These are phyloP conservation scores for Monochamus saltuarius DNA, from an alignment of 1,140 invertebrate species.

Conservation along the genomic window DNA sequence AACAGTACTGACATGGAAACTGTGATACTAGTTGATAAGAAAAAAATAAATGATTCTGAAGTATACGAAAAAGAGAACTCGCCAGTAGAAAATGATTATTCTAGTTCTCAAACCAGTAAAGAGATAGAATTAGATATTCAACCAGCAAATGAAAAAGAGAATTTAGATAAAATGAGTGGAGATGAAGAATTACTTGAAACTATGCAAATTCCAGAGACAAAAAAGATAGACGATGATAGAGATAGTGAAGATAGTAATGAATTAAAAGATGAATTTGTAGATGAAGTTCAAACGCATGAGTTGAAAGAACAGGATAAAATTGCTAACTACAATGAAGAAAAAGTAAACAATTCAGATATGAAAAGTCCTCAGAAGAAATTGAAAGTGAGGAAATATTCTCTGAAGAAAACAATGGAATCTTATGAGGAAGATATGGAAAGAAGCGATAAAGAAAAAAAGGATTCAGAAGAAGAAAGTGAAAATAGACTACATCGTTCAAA, in stretches of 20 bases:
- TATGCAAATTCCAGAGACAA: neutral
- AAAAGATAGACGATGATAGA: neutral
- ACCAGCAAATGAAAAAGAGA: no score
- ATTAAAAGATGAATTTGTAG: neutral
- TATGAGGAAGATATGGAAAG: slow-evolving; percentile 9
- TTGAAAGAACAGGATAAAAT: slow-evolving; percentile 1
- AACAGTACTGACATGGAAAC: no score
- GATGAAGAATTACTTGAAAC: slow-evolving; percentile 3
- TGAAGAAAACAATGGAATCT: no score
- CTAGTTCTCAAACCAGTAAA: no score
- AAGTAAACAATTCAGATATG: neutral
- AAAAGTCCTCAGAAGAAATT: slow-evolving; percentile 2
- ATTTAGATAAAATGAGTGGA: no score
- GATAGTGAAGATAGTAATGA: neutral
- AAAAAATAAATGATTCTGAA: no score
- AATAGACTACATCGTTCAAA: neutral
- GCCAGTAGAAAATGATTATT: no score
- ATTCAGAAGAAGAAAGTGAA: neutral
- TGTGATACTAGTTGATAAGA: no score
- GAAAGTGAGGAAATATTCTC: neutral
- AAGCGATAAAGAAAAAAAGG: neutral
- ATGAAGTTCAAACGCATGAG: slow-evolving; percentile 3
- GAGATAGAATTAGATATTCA: no score
- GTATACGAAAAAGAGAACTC: no score
- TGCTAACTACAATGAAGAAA: slow-evolving; percentile 1